These are phyloP conservation scores for Piprites chloris DNA, from an alignment of 2,113 vertebrate genomes.

Conservation along the genomic window DNA sequence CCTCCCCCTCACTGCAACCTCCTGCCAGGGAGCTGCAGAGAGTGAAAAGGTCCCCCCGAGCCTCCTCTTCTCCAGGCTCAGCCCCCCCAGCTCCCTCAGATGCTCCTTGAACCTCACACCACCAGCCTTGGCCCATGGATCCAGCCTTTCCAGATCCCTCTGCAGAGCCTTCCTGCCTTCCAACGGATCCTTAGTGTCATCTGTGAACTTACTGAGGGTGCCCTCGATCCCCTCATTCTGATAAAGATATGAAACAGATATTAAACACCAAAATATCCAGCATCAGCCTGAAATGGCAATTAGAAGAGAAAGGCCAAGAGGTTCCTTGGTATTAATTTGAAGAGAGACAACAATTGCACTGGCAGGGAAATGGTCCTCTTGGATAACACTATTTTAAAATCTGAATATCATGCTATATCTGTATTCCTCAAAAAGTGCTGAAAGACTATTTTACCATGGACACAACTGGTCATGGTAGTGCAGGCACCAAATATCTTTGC, in stretches of 20 bases:
- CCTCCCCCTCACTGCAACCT: not conserved
- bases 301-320: not conserved
- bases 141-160: not conserved
- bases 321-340: not conserved
- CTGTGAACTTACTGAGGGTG: not conserved
- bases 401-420: not conserved
- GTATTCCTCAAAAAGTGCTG: not conserved
- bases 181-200: not conserved
- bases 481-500: not conserved
- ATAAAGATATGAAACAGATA: not conserved
- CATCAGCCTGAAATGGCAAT: not conserved
- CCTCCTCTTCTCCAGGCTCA: not conserved
- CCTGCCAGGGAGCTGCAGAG: not conserved
- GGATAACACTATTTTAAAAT: not conserved
- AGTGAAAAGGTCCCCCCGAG: accelerated
- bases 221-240: not conserved
- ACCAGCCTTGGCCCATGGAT: not conserved
- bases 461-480: not conserved
- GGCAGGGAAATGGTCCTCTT: not conserved
- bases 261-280: not conserved
- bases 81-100: not conserved
- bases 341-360: not conserved
- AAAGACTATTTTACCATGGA: not conserved
- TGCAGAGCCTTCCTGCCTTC: not conserved
- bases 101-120: not conserved